Percentiles rank a stretch among this genome's conserved stretches.
Evolutionary conservation across 2,113 vertebrate species (phyloP).

Genomic region (Varanus salvator): DNA sequence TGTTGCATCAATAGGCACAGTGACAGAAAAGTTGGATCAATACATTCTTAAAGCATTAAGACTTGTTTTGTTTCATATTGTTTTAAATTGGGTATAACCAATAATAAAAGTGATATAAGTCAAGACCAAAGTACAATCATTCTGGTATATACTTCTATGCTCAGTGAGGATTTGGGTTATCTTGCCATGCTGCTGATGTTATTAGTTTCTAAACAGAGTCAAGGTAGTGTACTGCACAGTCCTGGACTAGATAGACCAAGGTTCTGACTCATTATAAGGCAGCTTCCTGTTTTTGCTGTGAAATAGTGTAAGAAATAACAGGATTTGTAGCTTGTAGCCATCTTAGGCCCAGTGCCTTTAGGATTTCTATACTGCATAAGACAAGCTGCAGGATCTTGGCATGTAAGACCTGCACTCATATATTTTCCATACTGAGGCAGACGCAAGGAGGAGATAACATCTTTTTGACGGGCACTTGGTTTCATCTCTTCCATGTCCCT

Average conservation of each 20-base stretch:
- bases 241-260: too few species aligned
- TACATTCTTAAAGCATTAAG: not conserved
- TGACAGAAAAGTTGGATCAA: not conserved
- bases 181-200: not conserved
- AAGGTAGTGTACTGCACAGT: not conserved
- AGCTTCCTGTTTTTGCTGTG: too few species aligned
- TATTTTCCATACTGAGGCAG: conserved; percentile 39
- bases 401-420: conserved; percentile 38
- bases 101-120: conserved; percentile 5
- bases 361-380: conserved; percentile 19
- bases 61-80: not conserved
- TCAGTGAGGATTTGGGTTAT: not conserved
- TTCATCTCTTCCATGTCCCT: conserved; percentile 58
- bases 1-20: not conserved
- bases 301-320: too few species aligned
- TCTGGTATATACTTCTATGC: not conserved
- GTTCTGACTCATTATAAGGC: too few species aligned
- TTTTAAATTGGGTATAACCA: not conserved
- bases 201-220: not conserved
- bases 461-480: not conserved
- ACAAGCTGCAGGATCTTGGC: conserved; percentile 27
- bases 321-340: too few species aligned
- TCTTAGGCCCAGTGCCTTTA: conserved; percentile 29
- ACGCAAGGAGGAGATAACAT: conserved; percentile 45
- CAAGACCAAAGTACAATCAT: not conserved